Evolutionary conservation across 2,888 invertebrate species (phyloP), one percentile per base, ranked within the genome.

Genomic region (Acrocyrtus sp.): DNA sequence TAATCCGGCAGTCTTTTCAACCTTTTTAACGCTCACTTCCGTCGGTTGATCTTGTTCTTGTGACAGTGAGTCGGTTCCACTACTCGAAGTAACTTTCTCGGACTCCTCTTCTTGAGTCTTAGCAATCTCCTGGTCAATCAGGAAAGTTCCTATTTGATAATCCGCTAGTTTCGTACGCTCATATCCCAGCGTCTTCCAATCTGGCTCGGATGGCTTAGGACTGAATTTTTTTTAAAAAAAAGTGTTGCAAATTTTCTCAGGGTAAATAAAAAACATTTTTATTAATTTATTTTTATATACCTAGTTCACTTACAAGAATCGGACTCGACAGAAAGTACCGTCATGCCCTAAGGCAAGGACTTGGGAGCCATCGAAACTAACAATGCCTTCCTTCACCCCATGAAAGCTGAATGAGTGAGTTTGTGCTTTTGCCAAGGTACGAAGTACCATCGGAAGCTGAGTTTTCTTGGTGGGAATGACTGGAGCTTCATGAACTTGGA

Each of bases 321-420:
- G 61, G 41, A 78, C 62, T 22, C 72, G 73, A 50, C 69, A 63
- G 47, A 80, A 72, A 2, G 79, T 78, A n/a, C 69, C 69, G 62
- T 80, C 79, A 43, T 72, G 48, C 0, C 80, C 80, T 19, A 80
- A 54, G 5, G 76, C 63, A 17, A 80, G 61, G 1, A 78, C 53
- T 61, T 76, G 77, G 22, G 75, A 69, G 3, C 79, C 80, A 63
- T 80, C 77, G 26, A 76, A 53, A 61, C 75, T 77, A 2, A 80
- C 70, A 17, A 78, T 51, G 17, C 78, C 80, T 48, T 80, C 79
- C 3, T 43, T 54, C n/a, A 80, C 66, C 1, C 80, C 80, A 10
- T 74, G 72, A 19, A 74, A 54, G 27, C 73, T 68, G 22, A 56
- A 72, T 34, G 61, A 72, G 57, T 80, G 80, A 1, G 79, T 80